Base-by-base conservation (phyloP, 1,140 invertebrate genomes). In the Aporrectodea caliginosa region DNA sequence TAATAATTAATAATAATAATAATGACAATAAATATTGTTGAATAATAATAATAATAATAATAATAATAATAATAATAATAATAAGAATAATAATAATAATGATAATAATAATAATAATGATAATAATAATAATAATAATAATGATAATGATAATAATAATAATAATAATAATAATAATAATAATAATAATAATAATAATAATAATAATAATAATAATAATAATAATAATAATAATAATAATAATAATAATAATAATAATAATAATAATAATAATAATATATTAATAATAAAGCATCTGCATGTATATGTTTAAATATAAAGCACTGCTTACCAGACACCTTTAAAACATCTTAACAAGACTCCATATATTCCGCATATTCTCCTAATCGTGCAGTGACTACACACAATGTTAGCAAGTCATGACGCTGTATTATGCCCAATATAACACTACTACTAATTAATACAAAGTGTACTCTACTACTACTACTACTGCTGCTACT, bases 1-100 rank as follows among this genome's bases (percentile, higher is more conserved):
- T 58, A 58, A 58, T 58, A 58, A 58, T 58, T 58, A 58, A 58
- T 58, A 58, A 58, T 58, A 58, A 58, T 58, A 58, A 58, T 58
- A 58, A 58, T 58, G 22, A 58, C 22, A 58, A 58, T 58, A 58
- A 58, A 58, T 58, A 22, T 12, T 58, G n/a, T n/a, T n/a, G n/a
- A 58, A 58, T 58, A 58, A 58, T 58, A 58, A 58, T 22, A 22
- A 58, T 58, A 58, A 58, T 58, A 58, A 58, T 58, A 58, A 58
- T 58, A 58, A 58, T 58, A 58, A 58, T 58, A 58, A 58, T 58
- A 58, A 58, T 58, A 58, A 58, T 58, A 58, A 58, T 58, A 58
- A 58, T 58, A 58, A 22, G 22, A 58, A 58, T 58, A 22, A 58
- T 58, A 58, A 58, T 58, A 58, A 58, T 6, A 58, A 58, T 22